Percentiles rank a stretch among this genome's conserved stretches.
phyloP scores from a whole-genome alignment of 2,888 invertebrate genomes.

The Rhamphomyia laevipes region DNA sequence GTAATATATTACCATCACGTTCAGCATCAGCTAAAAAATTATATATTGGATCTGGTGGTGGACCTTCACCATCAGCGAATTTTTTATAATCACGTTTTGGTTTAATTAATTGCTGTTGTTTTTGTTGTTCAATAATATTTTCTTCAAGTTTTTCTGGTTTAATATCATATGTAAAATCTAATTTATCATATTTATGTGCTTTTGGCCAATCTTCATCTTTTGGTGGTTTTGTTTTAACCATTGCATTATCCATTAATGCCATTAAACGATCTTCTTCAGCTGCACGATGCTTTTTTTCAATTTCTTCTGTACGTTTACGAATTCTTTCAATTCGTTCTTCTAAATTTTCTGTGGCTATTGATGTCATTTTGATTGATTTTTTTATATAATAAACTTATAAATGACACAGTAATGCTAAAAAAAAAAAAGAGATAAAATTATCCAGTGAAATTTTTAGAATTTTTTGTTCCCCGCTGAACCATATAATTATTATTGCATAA shows the following conservation, averaged over 20 bases:
- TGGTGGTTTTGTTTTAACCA: constrained; percentile 34
- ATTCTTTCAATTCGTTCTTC: constrained; percentile 19
- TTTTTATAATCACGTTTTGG: constrained; percentile 19
- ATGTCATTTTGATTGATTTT: constrained; percentile 7
- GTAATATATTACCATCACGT: constrained; percentile 21
- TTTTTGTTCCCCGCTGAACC: no score
- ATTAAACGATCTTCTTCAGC: constrained; percentile 38
- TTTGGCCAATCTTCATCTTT: constrained; percentile 35
- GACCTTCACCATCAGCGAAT: constrained; percentile 34
- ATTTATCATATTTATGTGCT: constrained; percentile 39
- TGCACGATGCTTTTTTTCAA: constrained; percentile 23
- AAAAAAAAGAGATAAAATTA: no score
- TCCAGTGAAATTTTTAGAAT: no score
- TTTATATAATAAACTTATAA: no score
- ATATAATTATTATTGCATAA: no score
- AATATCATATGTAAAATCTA: constrained; percentile 30
- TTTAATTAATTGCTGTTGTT: constrained; percentile 4
- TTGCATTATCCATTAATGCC: constrained; percentile 36
- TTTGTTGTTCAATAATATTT: constrained; percentile 7
- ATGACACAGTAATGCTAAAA: no score
- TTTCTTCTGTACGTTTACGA: constrained; percentile 17
- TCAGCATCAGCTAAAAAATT: constrained; percentile 38
- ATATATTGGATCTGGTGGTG: constrained; percentile 38
- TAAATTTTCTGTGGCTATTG: constrained; percentile 15
- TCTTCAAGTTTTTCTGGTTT: constrained; percentile 18